Evolutionary conservation across 1,140 invertebrate species (phyloP).

Genomic region (Harpegnathos saltator): DNA sequence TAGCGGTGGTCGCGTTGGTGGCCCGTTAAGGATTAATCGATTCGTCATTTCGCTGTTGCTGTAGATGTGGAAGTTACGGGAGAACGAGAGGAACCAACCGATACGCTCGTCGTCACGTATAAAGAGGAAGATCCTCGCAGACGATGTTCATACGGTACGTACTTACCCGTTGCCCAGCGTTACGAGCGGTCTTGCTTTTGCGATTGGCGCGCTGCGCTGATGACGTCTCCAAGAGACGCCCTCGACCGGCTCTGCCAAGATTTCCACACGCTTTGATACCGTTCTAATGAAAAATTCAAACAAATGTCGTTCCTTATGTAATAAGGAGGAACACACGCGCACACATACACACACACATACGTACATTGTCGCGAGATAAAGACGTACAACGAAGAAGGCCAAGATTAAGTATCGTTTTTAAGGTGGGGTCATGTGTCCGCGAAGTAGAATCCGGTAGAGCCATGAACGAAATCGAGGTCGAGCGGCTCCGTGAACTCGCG

Average conservation of each 20-base stretch:
- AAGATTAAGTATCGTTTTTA: constrained; percentile 39
- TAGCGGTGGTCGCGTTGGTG: not conserved
- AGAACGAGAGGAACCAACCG: constrained; percentile 79
- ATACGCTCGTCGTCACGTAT: constrained; percentile 78
- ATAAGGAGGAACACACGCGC: no score
- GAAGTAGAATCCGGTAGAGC: constrained; percentile 76
- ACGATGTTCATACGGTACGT: constrained; percentile 78
- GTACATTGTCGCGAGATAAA: not conserved
- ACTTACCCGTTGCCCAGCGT: not conserved
- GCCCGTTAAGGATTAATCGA: constrained; percentile 18
- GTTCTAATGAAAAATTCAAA: no score
- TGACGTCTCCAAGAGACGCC: no score
- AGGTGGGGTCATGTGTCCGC: constrained; percentile 76
- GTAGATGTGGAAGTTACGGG: constrained; percentile 83
- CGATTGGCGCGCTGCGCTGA: no score
- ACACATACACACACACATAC: no score
- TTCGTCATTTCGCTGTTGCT: constrained; percentile 67
- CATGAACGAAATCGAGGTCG: constrained; percentile 78
- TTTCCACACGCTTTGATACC: no score
- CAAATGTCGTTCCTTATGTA: no score
- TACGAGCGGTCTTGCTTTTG: not conserved
- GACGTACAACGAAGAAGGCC: constrained; percentile 1
- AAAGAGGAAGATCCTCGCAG: constrained; percentile 77
- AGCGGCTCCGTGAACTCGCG: constrained; percentile 80
- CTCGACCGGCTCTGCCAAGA: no score